Evolutionary conservation across 2,797 vertebrate species (phyloP).

Genomic region (Sebastes trivittatus): DNA sequence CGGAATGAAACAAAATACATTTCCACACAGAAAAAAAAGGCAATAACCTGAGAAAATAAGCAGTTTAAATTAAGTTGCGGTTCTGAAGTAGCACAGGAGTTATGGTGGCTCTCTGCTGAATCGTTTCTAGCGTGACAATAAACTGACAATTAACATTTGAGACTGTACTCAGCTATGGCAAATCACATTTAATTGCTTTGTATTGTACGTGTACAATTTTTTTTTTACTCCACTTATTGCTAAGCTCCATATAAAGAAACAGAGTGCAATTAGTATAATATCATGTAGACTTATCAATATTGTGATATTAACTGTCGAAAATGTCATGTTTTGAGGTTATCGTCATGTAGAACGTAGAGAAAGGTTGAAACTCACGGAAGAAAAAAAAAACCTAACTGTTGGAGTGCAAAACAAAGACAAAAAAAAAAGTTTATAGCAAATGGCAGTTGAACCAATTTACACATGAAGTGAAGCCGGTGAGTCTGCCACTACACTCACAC

Average conservation of each 20-base stretch:
- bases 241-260: background rate
- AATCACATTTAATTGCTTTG: conserved; percentile 66
- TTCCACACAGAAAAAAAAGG: conserved; percentile 27
- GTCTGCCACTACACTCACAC: background rate
- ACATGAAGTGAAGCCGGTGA: background rate
- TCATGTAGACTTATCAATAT: background rate
- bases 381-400: background rate
- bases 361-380: background rate
- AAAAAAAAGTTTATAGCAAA: background rate
- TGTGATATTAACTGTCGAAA: background rate
- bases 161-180: conserved; percentile 26
- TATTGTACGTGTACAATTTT: conserved; percentile 19
- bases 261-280: background rate
- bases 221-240: background rate
- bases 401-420: background rate
- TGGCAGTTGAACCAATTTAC: background rate
- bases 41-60: conserved; percentile 66
- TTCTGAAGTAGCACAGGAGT: conserved; percentile 23
- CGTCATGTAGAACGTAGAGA: fast-evolving
- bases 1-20: conserved; percentile 38
- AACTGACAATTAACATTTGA: conserved; percentile 36
- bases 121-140: conserved; percentile 43
- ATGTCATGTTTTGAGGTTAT: background rate
- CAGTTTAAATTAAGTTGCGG: conserved; percentile 60
- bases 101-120: conserved; percentile 23